These are phyloP conservation scores for Lasioglossum zephyrum DNA, from an alignment of 2,888 invertebrate genomes.

Conservation along the genomic window DNA sequence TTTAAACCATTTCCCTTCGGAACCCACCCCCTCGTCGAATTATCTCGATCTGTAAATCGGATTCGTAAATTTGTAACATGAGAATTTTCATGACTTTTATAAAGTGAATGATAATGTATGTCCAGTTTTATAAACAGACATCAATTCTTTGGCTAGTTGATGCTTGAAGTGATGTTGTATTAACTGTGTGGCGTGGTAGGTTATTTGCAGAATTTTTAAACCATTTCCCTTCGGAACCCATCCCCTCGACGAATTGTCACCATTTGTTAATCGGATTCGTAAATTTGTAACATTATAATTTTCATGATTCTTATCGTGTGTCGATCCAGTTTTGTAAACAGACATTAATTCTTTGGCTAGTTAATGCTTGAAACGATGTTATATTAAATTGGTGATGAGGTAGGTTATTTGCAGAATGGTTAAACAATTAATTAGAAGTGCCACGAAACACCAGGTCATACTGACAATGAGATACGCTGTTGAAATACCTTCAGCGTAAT, in stretches of 20 bases:
- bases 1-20: not conserved
- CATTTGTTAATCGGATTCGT: too few relatives aligned
- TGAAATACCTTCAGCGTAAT: conserved; percentile 52
- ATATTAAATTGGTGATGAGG: too few relatives aligned
- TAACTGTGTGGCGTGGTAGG: not conserved
- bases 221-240: too few relatives aligned
- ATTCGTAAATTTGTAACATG: too few relatives aligned
- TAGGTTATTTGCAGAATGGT: not conserved
- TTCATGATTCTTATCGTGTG: too few relatives aligned
- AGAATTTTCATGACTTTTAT: too few relatives aligned
- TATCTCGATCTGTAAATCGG: too few relatives aligned
- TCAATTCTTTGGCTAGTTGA: not conserved
- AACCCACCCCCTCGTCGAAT: not conserved
- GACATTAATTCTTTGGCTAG: not conserved
- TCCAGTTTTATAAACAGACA: not conserved
- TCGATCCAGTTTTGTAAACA: not conserved
- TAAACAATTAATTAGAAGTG: not conserved
- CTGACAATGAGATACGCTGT: conserved; percentile 17
- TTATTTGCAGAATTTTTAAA: not conserved
- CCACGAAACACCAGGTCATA: not conserved
- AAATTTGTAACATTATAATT: too few relatives aligned
- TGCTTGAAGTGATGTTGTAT: too few relatives aligned
- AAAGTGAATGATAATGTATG: too few relatives aligned
- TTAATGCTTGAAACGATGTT: too few relatives aligned
- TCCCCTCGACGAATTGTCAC: too few relatives aligned